Base-by-base conservation (phyloP, 2,888 invertebrate species). In the Nomada hirtipes region DNA sequence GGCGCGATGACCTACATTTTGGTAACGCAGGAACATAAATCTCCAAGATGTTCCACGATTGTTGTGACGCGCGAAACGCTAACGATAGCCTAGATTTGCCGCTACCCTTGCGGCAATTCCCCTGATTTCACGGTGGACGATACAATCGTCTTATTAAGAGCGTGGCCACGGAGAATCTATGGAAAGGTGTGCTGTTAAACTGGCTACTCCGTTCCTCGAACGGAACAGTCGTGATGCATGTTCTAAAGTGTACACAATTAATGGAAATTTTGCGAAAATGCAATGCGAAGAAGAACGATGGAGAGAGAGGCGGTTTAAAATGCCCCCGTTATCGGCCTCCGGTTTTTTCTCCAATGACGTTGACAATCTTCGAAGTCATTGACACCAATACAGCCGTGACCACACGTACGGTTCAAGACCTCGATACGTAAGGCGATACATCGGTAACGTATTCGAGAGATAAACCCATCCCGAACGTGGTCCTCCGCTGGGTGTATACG, bases 361-460 rank as follows among this genome's bases (percentile, higher is more conserved):
- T 84, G 83, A 88, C 69, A 82, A 86, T 84, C 84, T 83, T 64
- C 67, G 77, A 81, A 88, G 88, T 88, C 87, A 87, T 87, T 88
- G 88, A 88, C 88, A 88, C 88, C 79, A 88, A 88, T 86, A 88
- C 88, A 86, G 67, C 36, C 69, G 26, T 71, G 83, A 74, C 61
- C 73, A 70, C 60, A 79, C 70, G 70, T 81, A 85, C 78, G 65
- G 86, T 88, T 88, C 88, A 85, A 88, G 88, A 88, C 88, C 86
- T 79, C 72, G 88, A 88, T 86, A 88, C 70, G 85, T 82, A 72
- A 78, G 63, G 44, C 15, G 83, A 82, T 86, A 85, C 71, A 84
- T 84, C 77, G 81, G 78, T 83, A 86, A 80, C 72, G 65, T 84
- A 86, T 80, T 70, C 26, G 52, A 29, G 75, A 72, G 88, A 88